Conservation (phyloP, 1,140 invertebrate species). For the Drosophila tsacasi region DNA sequence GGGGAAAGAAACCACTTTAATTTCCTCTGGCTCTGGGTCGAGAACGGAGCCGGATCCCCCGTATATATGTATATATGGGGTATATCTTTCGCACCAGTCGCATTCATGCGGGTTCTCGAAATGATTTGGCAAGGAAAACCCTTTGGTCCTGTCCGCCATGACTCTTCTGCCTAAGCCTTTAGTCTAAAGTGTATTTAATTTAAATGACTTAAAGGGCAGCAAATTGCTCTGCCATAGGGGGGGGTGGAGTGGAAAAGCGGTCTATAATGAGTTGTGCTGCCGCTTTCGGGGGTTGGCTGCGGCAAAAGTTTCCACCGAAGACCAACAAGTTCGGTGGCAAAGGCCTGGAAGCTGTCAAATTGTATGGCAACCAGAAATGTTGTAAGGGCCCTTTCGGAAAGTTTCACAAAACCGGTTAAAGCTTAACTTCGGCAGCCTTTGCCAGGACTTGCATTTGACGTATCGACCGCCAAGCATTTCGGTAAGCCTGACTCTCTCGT, state of each 20-base stretch:
- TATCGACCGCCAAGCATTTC: conserved; percentile 21
- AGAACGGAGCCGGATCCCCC: conserved; percentile 23
- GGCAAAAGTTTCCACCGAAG: conserved; percentile 40
- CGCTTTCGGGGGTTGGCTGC: background rate
- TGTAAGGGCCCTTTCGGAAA: conserved; percentile 23
- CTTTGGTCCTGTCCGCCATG: conserved; percentile 34
- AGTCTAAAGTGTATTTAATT: conserved; percentile 80
- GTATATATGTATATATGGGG: conserved; percentile 25
- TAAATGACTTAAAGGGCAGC: conserved; percentile 74
- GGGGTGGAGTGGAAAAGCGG: conserved; percentile 5
- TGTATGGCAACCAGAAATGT: conserved; percentile 33
- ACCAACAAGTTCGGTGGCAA: conserved; percentile 51
- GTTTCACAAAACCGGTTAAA: conserved; percentile 41
- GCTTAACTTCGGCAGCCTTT: conserved; percentile 16
- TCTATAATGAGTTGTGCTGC: conserved; percentile 47
- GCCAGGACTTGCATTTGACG: conserved; percentile 37
- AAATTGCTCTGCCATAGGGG: conserved; percentile 13
- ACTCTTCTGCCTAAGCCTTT: conserved; percentile 44
- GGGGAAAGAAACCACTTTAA: conserved; percentile 76
- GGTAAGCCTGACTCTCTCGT: background rate
- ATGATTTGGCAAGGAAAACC: conserved; percentile 37
- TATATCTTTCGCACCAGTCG: conserved; percentile 62
- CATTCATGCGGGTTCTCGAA: conserved; percentile 40
- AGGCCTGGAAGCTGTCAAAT: conserved; percentile 45
- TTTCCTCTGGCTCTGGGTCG: conserved; percentile 60